Conservation (phyloP, 2,113 vertebrate species). For the Hiodon tergisus region DNA sequence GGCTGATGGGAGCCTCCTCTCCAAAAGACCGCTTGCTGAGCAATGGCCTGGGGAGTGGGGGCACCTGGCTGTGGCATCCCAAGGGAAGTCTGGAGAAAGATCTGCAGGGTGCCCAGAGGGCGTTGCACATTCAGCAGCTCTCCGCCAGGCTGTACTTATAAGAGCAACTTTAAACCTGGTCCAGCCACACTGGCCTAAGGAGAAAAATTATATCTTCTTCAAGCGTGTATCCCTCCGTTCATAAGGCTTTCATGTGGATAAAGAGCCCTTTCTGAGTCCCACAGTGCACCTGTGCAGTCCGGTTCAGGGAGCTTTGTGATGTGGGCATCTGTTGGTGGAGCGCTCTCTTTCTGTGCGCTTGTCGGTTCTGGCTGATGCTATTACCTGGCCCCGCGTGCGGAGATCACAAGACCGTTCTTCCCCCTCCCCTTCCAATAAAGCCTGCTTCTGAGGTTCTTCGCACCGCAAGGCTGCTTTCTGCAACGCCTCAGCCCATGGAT, state of each 20-base stretch:
- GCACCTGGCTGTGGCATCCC: conserved; percentile 2
- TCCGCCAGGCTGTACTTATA: background rate
- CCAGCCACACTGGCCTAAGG: background rate
- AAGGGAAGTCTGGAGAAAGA: conserved; percentile 13
- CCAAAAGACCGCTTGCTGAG: background rate
- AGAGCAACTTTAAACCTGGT: conserved; percentile 1
- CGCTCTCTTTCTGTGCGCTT: background rate
- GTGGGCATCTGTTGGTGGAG: no score
- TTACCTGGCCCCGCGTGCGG: conserved; percentile 7
- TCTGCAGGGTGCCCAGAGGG: conserved; percentile 6
- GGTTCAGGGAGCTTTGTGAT: no score
- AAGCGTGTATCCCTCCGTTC: conserved; percentile 6
- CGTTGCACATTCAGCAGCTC: background rate
- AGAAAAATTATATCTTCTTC: conserved; percentile 6
- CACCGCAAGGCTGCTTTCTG: conserved; percentile 17
- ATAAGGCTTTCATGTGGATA: background rate
- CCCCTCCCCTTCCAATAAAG: conserved; percentile 37
- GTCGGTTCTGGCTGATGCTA: background rate
- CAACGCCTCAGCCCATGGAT: conserved; percentile 35
- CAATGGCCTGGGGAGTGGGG: conserved; percentile 3
- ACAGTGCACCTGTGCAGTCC: background rate
- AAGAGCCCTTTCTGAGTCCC: background rate
- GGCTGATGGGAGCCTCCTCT: background rate
- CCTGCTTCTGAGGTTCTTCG: conserved; percentile 33
- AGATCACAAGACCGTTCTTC: conserved; percentile 30